Conservation (phyloP, 2,888 invertebrate species). For the Pyrrhosoma nymphula region DNA sequence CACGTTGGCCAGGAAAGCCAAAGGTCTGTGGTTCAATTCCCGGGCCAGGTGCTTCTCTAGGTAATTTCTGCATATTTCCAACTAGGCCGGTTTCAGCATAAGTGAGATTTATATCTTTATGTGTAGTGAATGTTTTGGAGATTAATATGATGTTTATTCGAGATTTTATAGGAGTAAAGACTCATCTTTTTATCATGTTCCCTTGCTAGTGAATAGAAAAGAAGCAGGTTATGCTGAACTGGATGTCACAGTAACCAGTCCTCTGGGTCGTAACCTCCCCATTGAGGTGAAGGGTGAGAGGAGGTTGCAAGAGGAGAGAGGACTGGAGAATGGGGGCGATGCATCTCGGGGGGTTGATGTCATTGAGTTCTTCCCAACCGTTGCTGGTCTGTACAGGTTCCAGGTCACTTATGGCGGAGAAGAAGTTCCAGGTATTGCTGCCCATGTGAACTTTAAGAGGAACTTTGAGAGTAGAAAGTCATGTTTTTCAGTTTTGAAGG, state of each 20-base stretch:
- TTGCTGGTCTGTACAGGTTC: constrained; percentile 88
- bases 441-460: not conserved
- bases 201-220: constrained; percentile 85
- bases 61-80: too few species aligned
- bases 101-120: too few species aligned
- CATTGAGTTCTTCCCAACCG: constrained; percentile 91
- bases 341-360: constrained; percentile 84
- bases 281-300: constrained; percentile 85
- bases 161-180: too few species aligned
- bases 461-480: too few species aligned
- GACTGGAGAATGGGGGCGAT: constrained; percentile 72
- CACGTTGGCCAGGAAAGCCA: too few species aligned
- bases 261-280: constrained; percentile 90
- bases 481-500: too few species aligned
- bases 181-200: constrained; percentile 4
- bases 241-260: constrained; percentile 92
- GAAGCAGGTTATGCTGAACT: constrained; percentile 92
- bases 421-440: constrained; percentile 79
- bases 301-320: constrained; percentile 67
- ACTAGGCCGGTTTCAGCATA: too few species aligned
- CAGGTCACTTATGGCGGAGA: constrained; percentile 81
- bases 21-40: too few species aligned
- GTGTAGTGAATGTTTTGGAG: too few species aligned
- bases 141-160: not conserved
- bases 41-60: too few species aligned